Evolutionary conservation across 2,797 vertebrate species (phyloP), one percentile per base, ranked within the genome.

Genomic region (Sparidentex hasta): DNA sequence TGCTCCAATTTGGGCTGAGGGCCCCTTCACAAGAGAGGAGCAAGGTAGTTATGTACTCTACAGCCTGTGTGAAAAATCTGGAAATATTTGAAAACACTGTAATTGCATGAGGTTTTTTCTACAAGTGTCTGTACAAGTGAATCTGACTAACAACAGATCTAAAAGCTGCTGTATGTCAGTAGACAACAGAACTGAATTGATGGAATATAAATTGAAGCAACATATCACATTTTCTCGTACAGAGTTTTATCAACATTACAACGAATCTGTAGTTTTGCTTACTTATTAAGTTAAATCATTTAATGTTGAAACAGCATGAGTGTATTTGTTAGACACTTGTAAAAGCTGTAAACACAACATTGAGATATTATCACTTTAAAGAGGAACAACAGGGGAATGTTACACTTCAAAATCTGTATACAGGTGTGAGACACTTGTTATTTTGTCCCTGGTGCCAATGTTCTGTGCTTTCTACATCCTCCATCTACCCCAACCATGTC

Each of bases 1-100:
- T 80, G 77, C 29, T 62, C 50, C 71, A 73, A 80, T 78, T 81
- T 84, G 29, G 65, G 47, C 86, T 33, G 61, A 87, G 85, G 25
- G 68, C 56, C 78, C 70, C 71, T 86, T 81, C 11, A 62, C 9
- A 44, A 62, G 56, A 74, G 33, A 59, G 29, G 82, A 78, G 71
- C 63, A 43, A 69, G 59, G 70, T 76, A 59, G 62, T 90, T 89
- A 83, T 79, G 84, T 81, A 11, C 90, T 90, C 78, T 11, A 71
- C 41, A 68, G 81, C 69, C 74, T 74, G 20, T 21, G 57, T n/a
- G 67, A 67, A 67, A 57, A 21, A 69, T 78, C 27, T 62, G 52
- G 76, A 50, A 64, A 38, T 43, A 41, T 70, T 38, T 38, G 33
- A 38, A 38, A 41, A 25, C 66, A 43, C 48, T 54, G 18, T 79